Evolutionary conservation across 2,797 vertebrate species (phyloP), one percentile per base, ranked within the genome.

Genomic region (Halcyon leucocephala): DNA sequence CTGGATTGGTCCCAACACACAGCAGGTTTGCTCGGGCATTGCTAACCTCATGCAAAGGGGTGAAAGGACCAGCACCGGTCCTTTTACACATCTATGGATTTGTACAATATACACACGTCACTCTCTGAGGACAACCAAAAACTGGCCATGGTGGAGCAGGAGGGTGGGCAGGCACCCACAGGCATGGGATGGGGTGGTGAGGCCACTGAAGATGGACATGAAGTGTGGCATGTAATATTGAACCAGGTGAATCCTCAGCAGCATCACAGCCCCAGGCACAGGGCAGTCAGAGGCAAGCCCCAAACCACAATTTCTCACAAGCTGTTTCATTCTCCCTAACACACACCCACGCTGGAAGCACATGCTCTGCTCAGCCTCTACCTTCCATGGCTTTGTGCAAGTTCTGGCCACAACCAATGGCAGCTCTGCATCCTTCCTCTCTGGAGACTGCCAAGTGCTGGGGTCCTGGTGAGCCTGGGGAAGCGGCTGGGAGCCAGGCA

Each of bases 381-480:
- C 84, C 58, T 42, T 60, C 42, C 64, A 39, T 33, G 28, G 39
- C 35, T 90, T 79, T 69, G 24, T 35, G 26, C 1, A 4, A 71
- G 65, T 55, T 77, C 73, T 84, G 82, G 41, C 16, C 51, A 41
- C 58, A n/a, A 49, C 28, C 42, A 3, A 7, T 7, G 6, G 65
- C 69, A 78, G 61, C 25, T 82, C 86, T 67, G 52, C 44, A n/a
- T 55, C 48, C 33, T 35, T 80, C 51, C 55, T 21, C 42, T 16
- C 49, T 69, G 66, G 24, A 62, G 35, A 25, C 13, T 26, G 71
- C 55, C 67, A 33, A 41, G 48, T 0, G 0, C 26, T 2, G 0
- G 3, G 12, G 37, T 72, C n/a, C 66, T 2, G 2, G 8, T 0
- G 1, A 91, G 31, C 65, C 49, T 1, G 1, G 33, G 25, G n/a